phyloP scores from a whole-genome alignment of 2,113 vertebrate genomes.

The Poicephalus meyeri region DNA sequence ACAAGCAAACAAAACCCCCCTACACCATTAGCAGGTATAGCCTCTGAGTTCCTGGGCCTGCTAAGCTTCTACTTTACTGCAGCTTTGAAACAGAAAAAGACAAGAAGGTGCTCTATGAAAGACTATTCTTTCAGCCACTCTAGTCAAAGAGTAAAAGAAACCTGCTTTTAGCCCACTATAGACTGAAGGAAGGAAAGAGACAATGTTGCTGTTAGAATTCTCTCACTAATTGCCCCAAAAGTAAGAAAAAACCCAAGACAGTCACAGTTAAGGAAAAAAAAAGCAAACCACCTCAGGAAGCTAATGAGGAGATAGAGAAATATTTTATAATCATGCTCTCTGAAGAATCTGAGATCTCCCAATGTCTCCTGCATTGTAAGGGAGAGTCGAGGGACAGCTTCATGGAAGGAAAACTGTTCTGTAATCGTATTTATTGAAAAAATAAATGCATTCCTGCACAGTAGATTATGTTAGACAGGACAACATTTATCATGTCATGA shows the following conservation, averaged over 20 bases:
- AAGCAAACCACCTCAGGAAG: background rate
- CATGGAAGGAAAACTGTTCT: conserved; percentile 4
- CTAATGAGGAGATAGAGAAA: conserved; percentile 37
- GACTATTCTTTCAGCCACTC: background rate
- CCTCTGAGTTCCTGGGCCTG: background rate
- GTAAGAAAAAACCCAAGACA: background rate
- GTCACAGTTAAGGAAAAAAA: background rate
- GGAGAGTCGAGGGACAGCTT: conserved; percentile 11
- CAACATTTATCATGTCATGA: background rate
- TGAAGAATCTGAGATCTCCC: conserved; percentile 22
- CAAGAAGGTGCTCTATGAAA: background rate
- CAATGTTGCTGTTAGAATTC: conserved; percentile 20
- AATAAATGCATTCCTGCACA: conserved; percentile 44
- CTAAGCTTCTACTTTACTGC: background rate
- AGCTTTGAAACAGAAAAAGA: conserved; percentile 21
- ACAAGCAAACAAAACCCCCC: background rate
- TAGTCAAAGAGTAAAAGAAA: conserved; percentile 17
- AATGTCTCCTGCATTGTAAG: background rate
- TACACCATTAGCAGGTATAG: background rate
- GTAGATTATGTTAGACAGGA: conserved; percentile 14
- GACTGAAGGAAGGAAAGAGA: conserved; percentile 3
- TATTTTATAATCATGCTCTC: conserved; percentile 9
- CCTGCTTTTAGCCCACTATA: conserved; percentile 12
- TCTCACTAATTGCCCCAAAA: conserved; percentile 50
- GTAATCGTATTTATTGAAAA: conserved; percentile 51